Evolutionary conservation across 92 coral and sea anemone species (phyloP).

Genomic region (Chrysogorgia sp.): DNA sequence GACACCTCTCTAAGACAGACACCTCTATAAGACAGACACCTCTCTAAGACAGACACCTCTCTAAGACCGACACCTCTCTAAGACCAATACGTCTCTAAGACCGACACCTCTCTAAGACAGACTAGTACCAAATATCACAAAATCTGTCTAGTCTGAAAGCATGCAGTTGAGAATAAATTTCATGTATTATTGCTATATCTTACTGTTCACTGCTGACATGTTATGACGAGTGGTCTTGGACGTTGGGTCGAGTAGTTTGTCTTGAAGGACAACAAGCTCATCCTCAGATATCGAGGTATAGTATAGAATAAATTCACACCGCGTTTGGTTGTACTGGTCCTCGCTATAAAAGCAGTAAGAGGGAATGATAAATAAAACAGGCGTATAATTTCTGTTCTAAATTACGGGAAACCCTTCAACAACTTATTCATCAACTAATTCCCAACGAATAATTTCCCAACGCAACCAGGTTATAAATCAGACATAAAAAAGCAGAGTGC

Average conservation of each 20-base stretch:
- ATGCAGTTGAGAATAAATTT: not conserved
- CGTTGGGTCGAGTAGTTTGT: constrained; percentile 7
- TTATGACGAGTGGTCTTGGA: constrained; percentile 1
- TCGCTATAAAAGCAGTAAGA: not conserved
- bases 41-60: no score
- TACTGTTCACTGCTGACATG: constrained; percentile 19
- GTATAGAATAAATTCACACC: not conserved
- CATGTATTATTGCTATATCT: not conserved
- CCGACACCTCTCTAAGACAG: no score
- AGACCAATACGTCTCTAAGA: no score
- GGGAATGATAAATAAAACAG: not conserved
- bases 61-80: no score
- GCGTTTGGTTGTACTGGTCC: not conserved
- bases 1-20: no score
- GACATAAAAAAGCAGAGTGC: no score
- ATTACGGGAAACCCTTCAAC: not conserved
- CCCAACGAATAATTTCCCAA: no score
- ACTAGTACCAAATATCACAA: not conserved
- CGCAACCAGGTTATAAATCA: no score
- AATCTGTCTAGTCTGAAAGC: not conserved
- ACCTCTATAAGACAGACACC: no score
- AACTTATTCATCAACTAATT: not conserved
- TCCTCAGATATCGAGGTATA: not conserved
- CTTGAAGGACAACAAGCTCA: constrained; percentile 34
- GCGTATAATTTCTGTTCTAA: not conserved